Percentiles rank a stretch among this genome's conserved stretches.
Conservation (phyloP, 1,140 invertebrate genomes). For the Drosophila oshimai region DNA sequence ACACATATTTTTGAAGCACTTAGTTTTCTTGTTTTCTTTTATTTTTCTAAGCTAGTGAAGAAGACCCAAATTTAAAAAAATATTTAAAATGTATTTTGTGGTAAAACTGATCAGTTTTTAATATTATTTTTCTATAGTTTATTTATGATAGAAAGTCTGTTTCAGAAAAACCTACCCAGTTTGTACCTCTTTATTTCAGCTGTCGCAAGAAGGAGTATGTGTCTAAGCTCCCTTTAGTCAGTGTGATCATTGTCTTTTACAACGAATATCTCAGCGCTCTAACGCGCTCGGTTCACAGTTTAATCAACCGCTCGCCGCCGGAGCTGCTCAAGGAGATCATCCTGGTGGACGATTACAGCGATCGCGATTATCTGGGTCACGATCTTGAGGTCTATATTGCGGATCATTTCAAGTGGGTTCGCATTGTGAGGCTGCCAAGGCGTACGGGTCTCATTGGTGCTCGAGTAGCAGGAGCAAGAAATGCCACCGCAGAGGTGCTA, state of each 20-base stretch:
- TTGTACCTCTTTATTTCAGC: constrained; percentile 57
- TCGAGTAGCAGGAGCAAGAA: constrained; percentile 92
- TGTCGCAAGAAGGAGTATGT: constrained; percentile 91
- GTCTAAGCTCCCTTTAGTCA: constrained; percentile 89
- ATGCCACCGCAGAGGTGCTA: constrained; percentile 92
- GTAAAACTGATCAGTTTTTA: too few relatives aligned
- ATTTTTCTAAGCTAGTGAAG: too few relatives aligned
- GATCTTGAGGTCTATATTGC: constrained; percentile 90
- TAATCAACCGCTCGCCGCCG: constrained; percentile 91
- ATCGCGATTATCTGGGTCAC: constrained; percentile 88
- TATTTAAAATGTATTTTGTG: too few relatives aligned
- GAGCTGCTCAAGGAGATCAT: constrained; percentile 95
- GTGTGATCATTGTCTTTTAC: constrained; percentile 96
- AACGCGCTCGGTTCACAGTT: constrained; percentile 92
- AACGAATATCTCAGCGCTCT: constrained; percentile 96
- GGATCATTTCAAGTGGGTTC: constrained; percentile 87
- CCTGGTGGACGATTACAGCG: constrained; percentile 95
- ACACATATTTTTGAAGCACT: too few relatives aligned
- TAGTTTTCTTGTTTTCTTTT: too few relatives aligned
- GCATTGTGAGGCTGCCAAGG: constrained; percentile 88
- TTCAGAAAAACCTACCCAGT: too few relatives aligned
- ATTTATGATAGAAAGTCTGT: too few relatives aligned
- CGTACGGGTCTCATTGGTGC: constrained; percentile 95
- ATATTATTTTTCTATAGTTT: background rate
- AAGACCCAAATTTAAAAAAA: too few relatives aligned